phyloP scores from a whole-genome alignment of 2,888 invertebrate genomes.

The Acanthosepion pharaonis region DNA sequence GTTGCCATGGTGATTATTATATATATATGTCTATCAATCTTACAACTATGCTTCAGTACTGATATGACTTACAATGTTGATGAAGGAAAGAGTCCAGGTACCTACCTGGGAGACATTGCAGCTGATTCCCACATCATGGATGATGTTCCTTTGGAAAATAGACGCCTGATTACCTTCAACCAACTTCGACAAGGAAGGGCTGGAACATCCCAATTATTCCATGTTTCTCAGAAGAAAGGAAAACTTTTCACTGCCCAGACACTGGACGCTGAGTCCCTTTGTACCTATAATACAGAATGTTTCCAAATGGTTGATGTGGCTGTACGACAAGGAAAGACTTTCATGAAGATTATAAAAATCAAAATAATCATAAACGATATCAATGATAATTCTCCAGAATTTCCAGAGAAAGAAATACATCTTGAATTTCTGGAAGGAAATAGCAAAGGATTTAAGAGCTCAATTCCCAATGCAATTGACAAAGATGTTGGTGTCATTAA shows the following conservation, averaged over 20 bases:
- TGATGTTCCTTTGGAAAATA: not conserved
- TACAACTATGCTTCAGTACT: not conserved
- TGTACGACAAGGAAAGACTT: not conserved
- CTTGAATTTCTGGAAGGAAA: slow-evolving; percentile 51
- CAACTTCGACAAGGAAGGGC: not conserved
- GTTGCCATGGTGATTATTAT: not conserved
- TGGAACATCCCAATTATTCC: not conserved
- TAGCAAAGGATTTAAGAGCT: slow-evolving; percentile 48
- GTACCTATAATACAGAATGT: slow-evolving; percentile 15
- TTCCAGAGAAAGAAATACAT: slow-evolving; percentile 56
- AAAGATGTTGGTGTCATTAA: not conserved
- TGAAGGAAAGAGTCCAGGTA: not conserved
- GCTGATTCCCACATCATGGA: not conserved
- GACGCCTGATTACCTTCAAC: not conserved
- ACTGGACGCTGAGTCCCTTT: not conserved
- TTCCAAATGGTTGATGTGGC: slow-evolving; percentile 33
- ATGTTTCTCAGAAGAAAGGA: not conserved
- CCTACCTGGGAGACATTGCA: not conserved
- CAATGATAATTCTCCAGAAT: not conserved
- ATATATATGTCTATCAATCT: not conserved
- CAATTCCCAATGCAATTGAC: slow-evolving; percentile 14
- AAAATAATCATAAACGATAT: not conserved
- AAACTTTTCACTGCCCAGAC: not conserved
- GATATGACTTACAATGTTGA: not conserved
- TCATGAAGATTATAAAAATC: not conserved